Evolutionary conservation across 2,113 vertebrate species (phyloP), one percentile per base, ranked within the genome.

Genomic region (Toxotes jaculatrix): DNA sequence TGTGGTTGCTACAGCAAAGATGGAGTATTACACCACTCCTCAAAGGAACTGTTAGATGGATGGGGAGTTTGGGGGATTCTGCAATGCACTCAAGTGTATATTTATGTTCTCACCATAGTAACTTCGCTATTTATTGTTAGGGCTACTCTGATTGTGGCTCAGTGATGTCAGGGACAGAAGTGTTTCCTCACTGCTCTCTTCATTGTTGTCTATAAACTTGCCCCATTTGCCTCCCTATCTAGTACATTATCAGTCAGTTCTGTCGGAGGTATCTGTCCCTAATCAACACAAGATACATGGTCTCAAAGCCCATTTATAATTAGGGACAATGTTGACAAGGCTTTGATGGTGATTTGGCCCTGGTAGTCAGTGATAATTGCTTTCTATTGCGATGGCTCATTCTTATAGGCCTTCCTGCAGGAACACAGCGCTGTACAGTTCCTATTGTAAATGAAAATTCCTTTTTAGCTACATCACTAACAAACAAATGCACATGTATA

Each of bases 361-460:
- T 66, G 57, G 75, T 53, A 64, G 70, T 81, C 51, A 27, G 74
- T 60, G 51, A 87, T 92, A 84, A 87, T 90, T 82, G 73, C 71
- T 81, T 88, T 86, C 86, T 67, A 27, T 79, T 71, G 70, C 1
- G 4, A 81, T 71, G 59, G 55, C 38, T 79, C 59, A 55, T 79
- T 91, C 73, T 82, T 79, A 43, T 47, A 56, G 64, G 71, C 67
- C 57, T 81, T 85, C 69, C 67, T 84, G 53, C 43, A 80, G 62
- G 69, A 69, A 31, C 68, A 56, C 42, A 86, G 49, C 34, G 57
- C 70, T 72, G 69, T 77, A 56, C 77, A 66, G 70, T 80, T 77
- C 66, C 65, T 79, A 82, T 87, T 90, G 65, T 89, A 88, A 86
- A 93, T 77, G 70, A 86, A 74, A 85, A 91, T 91, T 90, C 89